Evolutionary conservation across 2,888 invertebrate genomes (phyloP).

Genomic region (Leucozona laternaria): DNA sequence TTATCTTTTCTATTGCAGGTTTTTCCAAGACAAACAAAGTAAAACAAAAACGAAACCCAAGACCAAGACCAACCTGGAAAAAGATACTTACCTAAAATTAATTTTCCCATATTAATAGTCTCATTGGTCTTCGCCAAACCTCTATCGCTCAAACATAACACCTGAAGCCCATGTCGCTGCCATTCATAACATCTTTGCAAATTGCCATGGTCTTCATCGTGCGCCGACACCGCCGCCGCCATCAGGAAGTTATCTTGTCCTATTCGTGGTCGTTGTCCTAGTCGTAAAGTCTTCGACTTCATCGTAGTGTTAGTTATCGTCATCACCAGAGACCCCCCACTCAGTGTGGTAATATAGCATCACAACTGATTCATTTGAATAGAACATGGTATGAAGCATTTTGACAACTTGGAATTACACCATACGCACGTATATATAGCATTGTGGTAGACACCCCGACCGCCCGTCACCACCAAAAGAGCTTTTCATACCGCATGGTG

Average conservation of each 20-base stretch:
- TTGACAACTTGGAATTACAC: conserved; percentile 73
- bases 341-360: conserved; percentile 65
- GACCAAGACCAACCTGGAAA: background rate
- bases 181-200: conserved; percentile 71
- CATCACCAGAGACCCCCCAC: conserved; percentile 71
- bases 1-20: background rate
- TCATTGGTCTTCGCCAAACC: conserved; percentile 49
- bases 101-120: conserved; percentile 63
- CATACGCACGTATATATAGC: conserved; percentile 48
- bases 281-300: conserved; percentile 14
- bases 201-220: conserved; percentile 63
- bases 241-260: conserved; percentile 54
- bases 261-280: conserved; percentile 32
- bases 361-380: conserved; percentile 74
- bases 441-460: background rate
- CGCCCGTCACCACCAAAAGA: background rate
- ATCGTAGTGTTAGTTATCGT: conserved; percentile 41
- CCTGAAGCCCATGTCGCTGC: conserved; percentile 61
- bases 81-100: conserved; percentile 52
- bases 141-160: conserved; percentile 58
- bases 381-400: conserved; percentile 72
- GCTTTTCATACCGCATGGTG: conserved; percentile 17
- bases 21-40: background rate
- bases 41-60: background rate
- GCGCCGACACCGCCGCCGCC: conserved; percentile 13